phyloP scores from a whole-genome alignment of 2,797 vertebrate genomes.

The Rhodeus uyekii region DNA sequence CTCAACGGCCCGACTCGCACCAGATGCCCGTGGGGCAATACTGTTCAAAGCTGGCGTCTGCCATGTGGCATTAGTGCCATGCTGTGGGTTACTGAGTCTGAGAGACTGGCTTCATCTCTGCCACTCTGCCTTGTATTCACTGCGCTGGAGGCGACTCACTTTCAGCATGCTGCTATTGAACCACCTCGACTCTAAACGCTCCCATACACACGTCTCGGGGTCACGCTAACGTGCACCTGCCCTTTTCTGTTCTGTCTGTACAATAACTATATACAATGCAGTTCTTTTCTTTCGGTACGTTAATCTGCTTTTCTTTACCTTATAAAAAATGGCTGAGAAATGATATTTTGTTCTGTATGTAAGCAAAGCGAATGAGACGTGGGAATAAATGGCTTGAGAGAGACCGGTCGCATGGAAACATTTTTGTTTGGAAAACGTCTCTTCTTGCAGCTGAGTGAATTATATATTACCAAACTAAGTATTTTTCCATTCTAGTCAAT shows the following conservation, averaged over 20 bases:
- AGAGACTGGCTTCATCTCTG: constrained; percentile 8
- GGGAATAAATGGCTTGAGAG: constrained; percentile 38
- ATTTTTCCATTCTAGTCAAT: constrained; percentile 64
- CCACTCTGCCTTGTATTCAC: background rate
- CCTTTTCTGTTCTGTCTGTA: constrained; percentile 20
- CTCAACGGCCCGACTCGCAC: background rate
- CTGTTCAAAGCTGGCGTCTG: constrained; percentile 36
- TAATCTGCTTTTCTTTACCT: constrained; percentile 17
- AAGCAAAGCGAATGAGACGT: constrained; percentile 25
- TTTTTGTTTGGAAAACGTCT: constrained; percentile 35
- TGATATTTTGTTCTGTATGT: constrained; percentile 25
- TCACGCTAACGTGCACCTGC: constrained; percentile 17
- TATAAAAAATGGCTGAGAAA: constrained; percentile 8
- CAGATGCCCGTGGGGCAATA: background rate
- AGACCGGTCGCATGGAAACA: constrained; percentile 34
- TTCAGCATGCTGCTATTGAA: constrained; percentile 13
- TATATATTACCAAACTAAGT: constrained; percentile 27
- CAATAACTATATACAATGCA: constrained; percentile 8
- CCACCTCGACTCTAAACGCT: constrained; percentile 5
- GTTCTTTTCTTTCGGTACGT: constrained; percentile 11
- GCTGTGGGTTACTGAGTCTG: constrained; percentile 24
- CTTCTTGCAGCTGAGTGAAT: constrained; percentile 28
- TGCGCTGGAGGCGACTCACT: background rate
- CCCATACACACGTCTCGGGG: constrained; percentile 1
- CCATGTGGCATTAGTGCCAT: constrained; percentile 40